phyloP scores from a whole-genome alignment of 2,888 invertebrate species.

The Drosophila siamana region DNA sequence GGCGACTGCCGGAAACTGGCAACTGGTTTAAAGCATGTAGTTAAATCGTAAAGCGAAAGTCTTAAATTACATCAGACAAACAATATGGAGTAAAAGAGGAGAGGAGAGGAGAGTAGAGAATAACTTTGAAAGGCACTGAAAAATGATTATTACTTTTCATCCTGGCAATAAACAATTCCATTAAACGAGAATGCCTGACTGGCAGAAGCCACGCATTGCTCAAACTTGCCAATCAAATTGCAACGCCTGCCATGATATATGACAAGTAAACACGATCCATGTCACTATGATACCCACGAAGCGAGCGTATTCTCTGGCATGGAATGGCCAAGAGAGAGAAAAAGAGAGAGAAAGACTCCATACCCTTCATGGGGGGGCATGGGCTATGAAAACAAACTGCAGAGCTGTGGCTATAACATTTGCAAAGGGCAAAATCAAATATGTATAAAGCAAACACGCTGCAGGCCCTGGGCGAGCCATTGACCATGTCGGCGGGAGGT shows the following conservation, averaged over 20 bases:
- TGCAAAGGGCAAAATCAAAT: slow-evolving; percentile 30
- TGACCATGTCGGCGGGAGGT: slow-evolving; percentile 9
- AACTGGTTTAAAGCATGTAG: slow-evolving; percentile 17
- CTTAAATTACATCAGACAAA: slow-evolving; percentile 7
- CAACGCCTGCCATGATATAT: slow-evolving; percentile 37
- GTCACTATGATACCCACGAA: slow-evolving; percentile 14
- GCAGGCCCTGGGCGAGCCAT: slow-evolving; percentile 6
- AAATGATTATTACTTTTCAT: slow-evolving; percentile 8
- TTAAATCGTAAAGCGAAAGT: slow-evolving; percentile 24
- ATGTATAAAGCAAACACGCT: slow-evolving; percentile 44
- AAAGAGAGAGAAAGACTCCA: too few species aligned
- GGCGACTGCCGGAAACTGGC: slow-evolving; percentile 8
- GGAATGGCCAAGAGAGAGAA: neutral
- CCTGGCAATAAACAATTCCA: slow-evolving; percentile 20
- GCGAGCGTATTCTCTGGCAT: too few species aligned
- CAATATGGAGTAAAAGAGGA: neutral
- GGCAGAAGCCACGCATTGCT: slow-evolving; percentile 24
- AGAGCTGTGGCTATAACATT: slow-evolving; percentile 16
- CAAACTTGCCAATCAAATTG: slow-evolving; percentile 38
- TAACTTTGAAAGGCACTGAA: slow-evolving; percentile 13
- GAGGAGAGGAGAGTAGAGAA: too few species aligned
- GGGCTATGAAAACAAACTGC: slow-evolving; percentile 28
- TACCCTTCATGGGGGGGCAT: neutral
- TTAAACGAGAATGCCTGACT: slow-evolving; percentile 22
- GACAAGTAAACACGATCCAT: slow-evolving; percentile 48